Evolutionary conservation across 2,888 invertebrate species (phyloP).

Genomic region (Panorpa germanica): DNA sequence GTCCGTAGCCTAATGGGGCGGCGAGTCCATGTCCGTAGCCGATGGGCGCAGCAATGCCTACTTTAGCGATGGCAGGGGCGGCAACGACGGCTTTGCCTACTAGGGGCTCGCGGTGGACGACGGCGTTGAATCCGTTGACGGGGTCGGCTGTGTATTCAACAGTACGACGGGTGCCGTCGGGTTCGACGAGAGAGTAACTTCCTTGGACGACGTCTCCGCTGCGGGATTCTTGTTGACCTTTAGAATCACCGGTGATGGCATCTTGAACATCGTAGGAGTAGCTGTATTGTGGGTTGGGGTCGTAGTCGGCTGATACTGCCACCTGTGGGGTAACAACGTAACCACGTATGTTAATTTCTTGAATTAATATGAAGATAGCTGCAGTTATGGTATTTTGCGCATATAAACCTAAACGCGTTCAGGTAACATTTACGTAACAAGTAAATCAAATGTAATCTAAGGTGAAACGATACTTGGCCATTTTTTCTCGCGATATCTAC

Average conservation of each 20-base stretch:
- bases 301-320: slow-evolving; percentile 20
- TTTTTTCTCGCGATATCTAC: too few species aligned
- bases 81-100: slow-evolving; percentile 19
- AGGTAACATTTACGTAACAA: too few species aligned
- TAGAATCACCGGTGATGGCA: slow-evolving; percentile 32
- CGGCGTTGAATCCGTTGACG: slow-evolving; percentile 32
- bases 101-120: slow-evolving; percentile 30
- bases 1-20: too few species aligned
- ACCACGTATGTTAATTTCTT: slow-evolving; percentile 20
- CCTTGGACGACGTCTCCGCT: slow-evolving; percentile 29
- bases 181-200: slow-evolving; percentile 30
- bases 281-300: slow-evolving; percentile 32
- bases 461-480: too few species aligned
- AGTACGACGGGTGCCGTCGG: slow-evolving; percentile 32
- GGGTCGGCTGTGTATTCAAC: slow-evolving; percentile 35
- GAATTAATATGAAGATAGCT: too few species aligned
- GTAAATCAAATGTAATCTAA: too few species aligned
- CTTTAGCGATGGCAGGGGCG: slow-evolving; percentile 21
- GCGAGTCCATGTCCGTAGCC: too few species aligned
- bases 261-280: slow-evolving; percentile 37
- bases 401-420: too few species aligned
- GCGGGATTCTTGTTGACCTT: slow-evolving; percentile 31
- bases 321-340: slow-evolving; percentile 21
- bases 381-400: too few species aligned
- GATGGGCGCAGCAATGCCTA: slow-evolving; percentile 20